A percentile compares a stretch with the other conserved stretches of the same genome.
Evolutionary conservation across 2,797 vertebrate genomes (phyloP).

Genomic region (Labroides dimidiatus): DNA sequence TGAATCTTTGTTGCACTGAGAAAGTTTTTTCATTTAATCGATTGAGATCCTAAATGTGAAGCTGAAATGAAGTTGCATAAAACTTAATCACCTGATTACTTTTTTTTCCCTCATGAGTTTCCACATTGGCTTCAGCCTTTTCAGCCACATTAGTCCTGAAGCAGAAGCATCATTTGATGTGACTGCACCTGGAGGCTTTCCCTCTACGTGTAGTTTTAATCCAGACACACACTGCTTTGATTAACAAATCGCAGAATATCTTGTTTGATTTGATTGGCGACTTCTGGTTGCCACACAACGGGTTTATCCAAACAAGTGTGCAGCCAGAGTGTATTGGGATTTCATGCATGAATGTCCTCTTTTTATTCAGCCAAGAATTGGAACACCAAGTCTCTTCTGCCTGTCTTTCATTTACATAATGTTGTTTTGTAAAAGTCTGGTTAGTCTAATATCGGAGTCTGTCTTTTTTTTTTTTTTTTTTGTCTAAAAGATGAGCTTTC

Average conservation of each 20-base stretch:
- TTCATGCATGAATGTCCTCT: constrained; percentile 38
- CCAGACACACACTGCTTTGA: constrained; percentile 12
- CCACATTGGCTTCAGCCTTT: background rate
- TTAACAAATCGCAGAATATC: constrained; percentile 38
- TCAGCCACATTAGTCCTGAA: background rate
- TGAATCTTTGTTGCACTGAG: background rate
- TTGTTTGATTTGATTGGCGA: constrained; percentile 60
- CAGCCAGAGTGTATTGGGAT: constrained; percentile 34
- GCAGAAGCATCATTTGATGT: constrained; percentile 8
- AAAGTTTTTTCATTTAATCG: background rate
- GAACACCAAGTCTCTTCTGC: constrained; percentile 12
- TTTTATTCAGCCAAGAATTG: constrained; percentile 23
- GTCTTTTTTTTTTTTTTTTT: constrained; percentile 3
- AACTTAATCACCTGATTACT: background rate
- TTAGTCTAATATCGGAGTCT: constrained; percentile 12
- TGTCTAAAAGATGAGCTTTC: constrained; percentile 4
- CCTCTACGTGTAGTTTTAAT: constrained; percentile 24
- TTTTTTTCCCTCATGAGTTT: background rate
- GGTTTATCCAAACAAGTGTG: constrained; percentile 44
- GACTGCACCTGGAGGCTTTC: constrained; percentile 2
- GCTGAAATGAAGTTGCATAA: constrained; percentile 7
- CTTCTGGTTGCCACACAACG: constrained; percentile 16
- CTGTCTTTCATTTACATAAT: constrained; percentile 55
- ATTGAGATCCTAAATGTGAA: background rate
- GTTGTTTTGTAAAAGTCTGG: constrained; percentile 22